Base-by-base conservation (phyloP, 2,888 invertebrate species). In the Gryllus longicercus region DNA sequence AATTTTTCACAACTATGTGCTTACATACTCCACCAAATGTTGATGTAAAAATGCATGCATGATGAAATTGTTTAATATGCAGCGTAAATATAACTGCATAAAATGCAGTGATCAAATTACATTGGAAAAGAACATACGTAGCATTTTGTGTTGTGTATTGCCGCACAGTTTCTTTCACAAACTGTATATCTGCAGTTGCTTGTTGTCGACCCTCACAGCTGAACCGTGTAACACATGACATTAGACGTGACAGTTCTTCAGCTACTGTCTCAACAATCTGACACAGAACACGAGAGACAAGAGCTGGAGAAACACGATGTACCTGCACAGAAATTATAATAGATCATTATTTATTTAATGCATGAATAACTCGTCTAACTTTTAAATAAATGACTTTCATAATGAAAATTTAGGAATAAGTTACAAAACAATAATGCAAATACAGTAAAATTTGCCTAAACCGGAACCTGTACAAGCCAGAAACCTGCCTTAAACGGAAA, bases 211-310 rank as follows among this genome's bases (percentile, higher is more conserved):
- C 94, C 80, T 91, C 89, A 83, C 89, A 89, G 86, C 91, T 92
- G 84, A 93, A 93, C 82, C 90, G 90, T 82, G 90, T 90, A 16
- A 94, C 93, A 86, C 95, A 95, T 74, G 93, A 92, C 89, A 96
- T 94, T 16, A 98, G 90, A 16, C 98, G 91, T 75, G 95, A 93
- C 82, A 98, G 88, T 89, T 98, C 98, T 88, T 98, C 97, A 83
- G 95, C 94, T 81, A 98, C 95, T 0, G 95, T 96, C 89, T 97
- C 95, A 76, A 97, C 93, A 83, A 98, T 95, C 84, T 93, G 92
- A 23, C 92, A 85, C 76, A 93, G 85, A 51, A 93, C 91, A 83
- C 92, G 91, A 38, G 92, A 90, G 83, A 97, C 91, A 86, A 97
- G 90, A 38, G 92, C 91, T 2, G 94, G 93, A 10, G 95, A 95